Conservation (phyloP, 1,140 invertebrate species). For the Camponotus floridanus region DNA sequence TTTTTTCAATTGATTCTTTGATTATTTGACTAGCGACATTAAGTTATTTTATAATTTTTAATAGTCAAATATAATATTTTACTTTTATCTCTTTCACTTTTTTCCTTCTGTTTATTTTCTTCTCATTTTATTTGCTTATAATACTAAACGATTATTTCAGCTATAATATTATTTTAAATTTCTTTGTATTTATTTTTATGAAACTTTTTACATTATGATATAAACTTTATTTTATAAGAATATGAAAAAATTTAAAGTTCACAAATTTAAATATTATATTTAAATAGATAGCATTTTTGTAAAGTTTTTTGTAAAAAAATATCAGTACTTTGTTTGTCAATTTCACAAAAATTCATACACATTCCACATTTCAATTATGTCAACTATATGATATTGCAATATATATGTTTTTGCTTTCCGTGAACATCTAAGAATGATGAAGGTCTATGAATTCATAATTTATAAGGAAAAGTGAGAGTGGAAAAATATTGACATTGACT, state of each 20-base stretch:
- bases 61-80: not conserved
- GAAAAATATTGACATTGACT: not conserved
- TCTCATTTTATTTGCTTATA: not conserved
- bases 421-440: not conserved
- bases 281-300: no score
- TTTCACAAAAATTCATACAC: not conserved
- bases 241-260: no score
- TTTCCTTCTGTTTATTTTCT: not conserved
- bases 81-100: no score
- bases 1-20: no score
- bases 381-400: not conserved
- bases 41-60: no score
- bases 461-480: slow-evolving; percentile 19
- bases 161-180: not conserved
- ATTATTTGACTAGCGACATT: no score
- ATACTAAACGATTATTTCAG: not conserved
- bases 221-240: no score
- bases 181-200: not conserved
- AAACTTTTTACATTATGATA: not conserved
- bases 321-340: not conserved
- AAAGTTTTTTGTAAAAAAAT: no score
- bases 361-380: not conserved
- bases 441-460: slow-evolving; percentile 22
- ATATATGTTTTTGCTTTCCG: no score
- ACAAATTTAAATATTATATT: no score